Evolutionary conservation across 1,140 invertebrate genomes (phyloP), one percentile per base, ranked within the genome.

Genomic region (Euwallacea fornicatus): DNA sequence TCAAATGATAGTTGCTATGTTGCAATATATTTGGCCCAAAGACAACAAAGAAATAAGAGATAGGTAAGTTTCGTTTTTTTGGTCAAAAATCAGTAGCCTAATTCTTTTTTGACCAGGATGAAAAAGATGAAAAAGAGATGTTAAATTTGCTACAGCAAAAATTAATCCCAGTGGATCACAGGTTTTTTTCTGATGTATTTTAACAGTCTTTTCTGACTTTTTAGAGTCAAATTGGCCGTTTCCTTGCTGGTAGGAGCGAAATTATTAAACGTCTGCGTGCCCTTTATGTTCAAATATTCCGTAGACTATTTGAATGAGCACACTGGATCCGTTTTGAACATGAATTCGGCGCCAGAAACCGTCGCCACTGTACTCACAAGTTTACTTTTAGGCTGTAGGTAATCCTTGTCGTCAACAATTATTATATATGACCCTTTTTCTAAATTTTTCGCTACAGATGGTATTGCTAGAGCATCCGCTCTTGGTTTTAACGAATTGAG

Each of bases 281-380:
- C 98, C n/a, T 98, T 98, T 83, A 84, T 98, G 60, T 98, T 99
- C 80, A 98, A 99, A 83, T 91, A 96, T 82, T 90, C 91, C 0
- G 86, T 99, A 58, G 96, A 99, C 82, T 90, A 89, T 76, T 86
- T 99, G 62, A 96, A 97, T 82, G 75, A 83, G 7, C 67, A 72
- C 33, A 76, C 79, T 11, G 80, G 81, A 8, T 78, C 81, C 41
- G 84, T 84, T 0, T 77, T 93, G 8, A 88, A 86, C 63, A 86
- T 93, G 85, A 86, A 85, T 42, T 88, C 89, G 33, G 88, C 91
- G 54, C 88, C 91, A 2, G 88, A 91, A 78, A 90, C 91, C 7
- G 81, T 93, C 15, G 83, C 88, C 7, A 89, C 91, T 2, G 82
- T 90, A 33, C 90, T 91, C 44, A 90, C 91, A 62, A 90, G 93